Conservation (phyloP, 2,797 vertebrate genomes). For the Delichon dasypus region DNA sequence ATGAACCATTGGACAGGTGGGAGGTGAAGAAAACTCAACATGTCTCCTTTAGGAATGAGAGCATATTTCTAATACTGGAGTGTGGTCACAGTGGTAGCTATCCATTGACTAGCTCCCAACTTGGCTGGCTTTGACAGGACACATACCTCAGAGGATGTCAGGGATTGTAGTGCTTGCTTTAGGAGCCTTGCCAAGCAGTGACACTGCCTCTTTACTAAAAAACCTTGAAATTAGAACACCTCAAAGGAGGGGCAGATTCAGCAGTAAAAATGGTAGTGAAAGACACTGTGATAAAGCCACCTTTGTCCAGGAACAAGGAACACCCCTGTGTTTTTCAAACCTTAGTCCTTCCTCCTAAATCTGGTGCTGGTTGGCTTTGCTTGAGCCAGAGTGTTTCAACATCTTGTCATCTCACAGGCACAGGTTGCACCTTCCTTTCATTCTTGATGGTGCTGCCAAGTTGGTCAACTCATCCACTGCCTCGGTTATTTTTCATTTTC, state of each 20-base stretch:
- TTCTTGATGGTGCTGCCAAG: not conserved
- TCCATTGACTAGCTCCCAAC: not conserved
- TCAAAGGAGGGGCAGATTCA: not conserved
- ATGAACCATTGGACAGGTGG: slow-evolving; percentile 27
- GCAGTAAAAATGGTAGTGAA: not conserved
- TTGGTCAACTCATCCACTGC: not conserved
- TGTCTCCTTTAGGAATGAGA: not conserved
- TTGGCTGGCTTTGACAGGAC: not conserved
- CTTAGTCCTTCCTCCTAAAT: not conserved
- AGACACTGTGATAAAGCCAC: not conserved
- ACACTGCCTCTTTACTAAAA: not conserved
- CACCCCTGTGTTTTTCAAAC: not conserved
- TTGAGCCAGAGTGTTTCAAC: not conserved
- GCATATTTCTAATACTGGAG: not conserved
- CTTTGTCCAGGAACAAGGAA: not conserved
- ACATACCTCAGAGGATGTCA: not conserved
- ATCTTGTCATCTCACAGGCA: not conserved
- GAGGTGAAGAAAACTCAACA: not conserved
- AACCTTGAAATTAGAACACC: not conserved
- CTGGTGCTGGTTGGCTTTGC: not conserved
- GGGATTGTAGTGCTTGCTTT: not conserved
- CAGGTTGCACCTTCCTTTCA: not conserved
- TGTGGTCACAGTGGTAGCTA: not conserved
- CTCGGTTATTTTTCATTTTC: not conserved
- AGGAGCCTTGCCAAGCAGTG: not conserved